Conservation (phyloP, 2,888 invertebrate genomes). For the Unio pictorum region DNA sequence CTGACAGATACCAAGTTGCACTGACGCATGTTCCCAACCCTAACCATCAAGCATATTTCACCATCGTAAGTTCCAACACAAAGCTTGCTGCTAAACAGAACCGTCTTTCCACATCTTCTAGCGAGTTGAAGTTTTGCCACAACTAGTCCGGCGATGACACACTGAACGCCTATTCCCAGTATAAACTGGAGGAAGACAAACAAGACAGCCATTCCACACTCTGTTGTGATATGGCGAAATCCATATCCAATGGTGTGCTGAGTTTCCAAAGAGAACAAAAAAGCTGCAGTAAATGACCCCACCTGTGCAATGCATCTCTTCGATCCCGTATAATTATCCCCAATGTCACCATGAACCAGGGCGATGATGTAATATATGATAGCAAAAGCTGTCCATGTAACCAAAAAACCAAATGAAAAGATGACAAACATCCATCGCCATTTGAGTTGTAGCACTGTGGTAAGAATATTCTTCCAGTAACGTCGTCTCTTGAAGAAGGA, state of each 20-base stretch:
- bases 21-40: slow-evolving; percentile 71
- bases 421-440: slow-evolving; percentile 89
- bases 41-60: slow-evolving; percentile 67
- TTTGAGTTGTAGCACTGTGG: slow-evolving; percentile 93
- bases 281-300: slow-evolving; percentile 89
- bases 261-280: slow-evolving; percentile 95
- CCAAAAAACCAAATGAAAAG: slow-evolving; percentile 87
- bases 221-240: slow-evolving; percentile 86
- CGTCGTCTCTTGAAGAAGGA: slow-evolving; percentile 26
- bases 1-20: slow-evolving; percentile 81
- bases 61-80: slow-evolving; percentile 80
- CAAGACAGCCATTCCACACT: slow-evolving; percentile 92
- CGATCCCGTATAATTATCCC: slow-evolving; percentile 36
- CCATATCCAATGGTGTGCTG: slow-evolving; percentile 97
- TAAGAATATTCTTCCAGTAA: slow-evolving; percentile 83
- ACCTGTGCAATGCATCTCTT: slow-evolving; percentile 78
- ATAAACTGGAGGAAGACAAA: slow-evolving; percentile 93
- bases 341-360: slow-evolving; percentile 68
- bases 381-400: slow-evolving; percentile 91
- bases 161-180: slow-evolving; percentile 81
- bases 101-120: slow-evolving; percentile 92
- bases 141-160: slow-evolving; percentile 83
- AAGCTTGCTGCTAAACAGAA: slow-evolving; percentile 93
- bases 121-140: slow-evolving; percentile 96
- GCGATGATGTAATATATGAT: slow-evolving; percentile 68